Conservation (phyloP, 2,797 vertebrate genomes). For the Knipowitschia caucasica region DNA sequence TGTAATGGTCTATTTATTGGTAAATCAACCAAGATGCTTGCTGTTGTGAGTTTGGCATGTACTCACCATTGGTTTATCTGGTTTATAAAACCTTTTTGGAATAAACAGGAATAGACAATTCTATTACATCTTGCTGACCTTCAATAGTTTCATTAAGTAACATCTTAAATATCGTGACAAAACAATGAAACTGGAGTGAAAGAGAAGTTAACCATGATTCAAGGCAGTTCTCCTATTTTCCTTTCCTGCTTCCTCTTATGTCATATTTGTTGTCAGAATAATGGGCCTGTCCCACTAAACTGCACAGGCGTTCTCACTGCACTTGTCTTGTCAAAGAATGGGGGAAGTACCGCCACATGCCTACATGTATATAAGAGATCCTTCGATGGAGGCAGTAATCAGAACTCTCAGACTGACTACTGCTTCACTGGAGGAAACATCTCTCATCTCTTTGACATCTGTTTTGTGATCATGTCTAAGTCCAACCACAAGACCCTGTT, state of each 20-base stretch:
- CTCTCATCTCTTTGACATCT: slow-evolving; percentile 27
- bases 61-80: no score
- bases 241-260: slow-evolving; percentile 42
- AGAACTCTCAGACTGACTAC: slow-evolving; percentile 47
- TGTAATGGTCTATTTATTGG: no score
- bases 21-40: no score
- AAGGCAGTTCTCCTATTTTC: slow-evolving; percentile 17
- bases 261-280: slow-evolving; percentile 22
- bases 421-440: slow-evolving; percentile 47
- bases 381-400: slow-evolving; percentile 36
- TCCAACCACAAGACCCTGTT: slow-evolving; percentile 36
- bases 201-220: neutral
- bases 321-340: slow-evolving; percentile 22
- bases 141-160: neutral
- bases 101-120: neutral
- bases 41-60: no score
- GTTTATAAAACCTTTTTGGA: neutral
- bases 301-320: slow-evolving; percentile 21
- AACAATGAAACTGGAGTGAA: neutral
- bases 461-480: slow-evolving; percentile 58
- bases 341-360: slow-evolving; percentile 68
- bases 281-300: slow-evolving; percentile 49
- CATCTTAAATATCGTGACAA: neutral
- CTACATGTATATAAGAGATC: slow-evolving; percentile 17
- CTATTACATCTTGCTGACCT: neutral